Evolutionary conservation across 2,888 invertebrate species (phyloP), one percentile per base, ranked within the genome.

Genomic region (Phortica okadai): DNA sequence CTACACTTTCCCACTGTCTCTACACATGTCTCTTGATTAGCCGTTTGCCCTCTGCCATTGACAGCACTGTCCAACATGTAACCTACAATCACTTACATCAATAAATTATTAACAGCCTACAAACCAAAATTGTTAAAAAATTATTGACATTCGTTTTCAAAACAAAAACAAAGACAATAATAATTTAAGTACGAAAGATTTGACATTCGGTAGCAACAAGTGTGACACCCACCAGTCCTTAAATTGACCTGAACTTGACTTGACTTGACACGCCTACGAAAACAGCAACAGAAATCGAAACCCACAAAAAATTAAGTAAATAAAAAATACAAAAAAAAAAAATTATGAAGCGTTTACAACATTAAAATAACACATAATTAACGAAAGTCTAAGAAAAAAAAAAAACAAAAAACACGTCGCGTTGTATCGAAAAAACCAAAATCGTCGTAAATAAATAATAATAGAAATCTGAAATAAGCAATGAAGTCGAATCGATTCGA

Each of bases 341-440:
- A 6, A 64, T 64, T 64, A 64, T 1, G 64, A 64, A 64, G 10
- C 64, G 14, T 64, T 64, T 64, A 64, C 64, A 64, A 33, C 64
- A 64, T 64, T 33, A 64, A 64, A 41, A 64, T 64, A 41, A 64
- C 64, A 64, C 64, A 64, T 64, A 64, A 64, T 64, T 64, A 64
- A 64, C 8, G 14, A 59, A 59, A 16, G n/a, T 7, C 10, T 16
- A 59, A 59, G n/a, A 16, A 59, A 54, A 2, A 54, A 54, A 6
- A 59, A 59, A 59, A 59, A 59, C 59, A 59, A 59, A 59, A 59
- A 5, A n/a, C 59, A 21, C 10, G 25, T 21, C 16, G 16, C 16
- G 4, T 7, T 25, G 21, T 21, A n/a, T 25, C 21, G 25, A 25
- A 59, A 16, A 59, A 8, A 8, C n/a, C n/a, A 14, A 59, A 59